These are phyloP conservation scores for Hemicordylus capensis DNA, from an alignment of 2,113 vertebrate species.

Conservation along the genomic window DNA sequence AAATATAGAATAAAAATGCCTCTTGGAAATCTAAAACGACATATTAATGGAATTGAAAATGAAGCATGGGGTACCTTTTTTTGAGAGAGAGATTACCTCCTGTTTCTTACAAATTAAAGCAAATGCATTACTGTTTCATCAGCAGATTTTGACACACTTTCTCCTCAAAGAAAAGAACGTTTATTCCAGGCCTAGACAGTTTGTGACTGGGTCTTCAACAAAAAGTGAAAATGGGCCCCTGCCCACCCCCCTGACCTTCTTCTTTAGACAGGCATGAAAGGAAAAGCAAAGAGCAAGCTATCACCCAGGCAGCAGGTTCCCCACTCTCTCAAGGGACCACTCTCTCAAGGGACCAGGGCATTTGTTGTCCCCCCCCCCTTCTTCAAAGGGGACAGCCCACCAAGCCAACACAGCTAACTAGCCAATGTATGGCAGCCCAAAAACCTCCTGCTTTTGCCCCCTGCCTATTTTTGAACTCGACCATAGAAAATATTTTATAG, in stretches of 20 bases:
- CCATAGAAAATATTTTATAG: neutral
- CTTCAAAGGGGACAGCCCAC: no score
- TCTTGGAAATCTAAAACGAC: constrained; percentile 13
- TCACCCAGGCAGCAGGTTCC: no score
- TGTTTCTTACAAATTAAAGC: neutral
- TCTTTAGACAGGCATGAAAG: no score
- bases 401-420: neutral
- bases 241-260: no score
- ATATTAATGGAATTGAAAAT: neutral
- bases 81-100: neutral
- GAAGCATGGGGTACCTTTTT: neutral
- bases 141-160: neutral
- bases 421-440: neutral
- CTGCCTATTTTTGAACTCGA: neutral
- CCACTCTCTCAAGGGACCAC: no score
- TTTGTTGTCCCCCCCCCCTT: no score
- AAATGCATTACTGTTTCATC: neutral
- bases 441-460: neutral
- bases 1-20: neutral
- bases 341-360: no score
- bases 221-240: no score
- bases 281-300: no score
- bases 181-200: neutral
- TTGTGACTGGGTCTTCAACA: no score
- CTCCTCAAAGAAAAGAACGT: neutral